phyloP scores from a whole-genome alignment of 2,888 invertebrate species.

The Eupithecia abbreviata region DNA sequence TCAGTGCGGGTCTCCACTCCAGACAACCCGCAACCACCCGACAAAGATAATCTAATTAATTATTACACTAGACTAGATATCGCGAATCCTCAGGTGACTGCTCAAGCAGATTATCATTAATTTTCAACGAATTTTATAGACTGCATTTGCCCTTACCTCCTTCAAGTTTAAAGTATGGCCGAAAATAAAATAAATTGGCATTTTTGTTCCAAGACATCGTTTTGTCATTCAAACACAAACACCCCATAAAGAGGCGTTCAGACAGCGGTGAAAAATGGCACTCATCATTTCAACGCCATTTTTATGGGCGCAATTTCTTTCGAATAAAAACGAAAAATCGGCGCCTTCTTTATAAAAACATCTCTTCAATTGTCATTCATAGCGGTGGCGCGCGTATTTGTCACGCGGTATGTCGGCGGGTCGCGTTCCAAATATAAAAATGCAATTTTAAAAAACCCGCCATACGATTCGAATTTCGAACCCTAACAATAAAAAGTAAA shows the following conservation, averaged over 20 bases:
- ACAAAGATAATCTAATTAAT: constrained; percentile 30
- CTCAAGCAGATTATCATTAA: neutral
- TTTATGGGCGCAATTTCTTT: constrained; percentile 82
- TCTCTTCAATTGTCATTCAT: constrained; percentile 84
- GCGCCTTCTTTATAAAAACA: constrained; percentile 80
- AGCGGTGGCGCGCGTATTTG: constrained; percentile 81
- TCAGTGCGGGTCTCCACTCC: constrained; percentile 47
- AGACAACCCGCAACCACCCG: constrained; percentile 43
- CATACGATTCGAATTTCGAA: constrained; percentile 71
- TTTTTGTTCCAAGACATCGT: constrained; percentile 51
- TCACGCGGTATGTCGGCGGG: constrained; percentile 78
- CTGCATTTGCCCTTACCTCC: neutral
- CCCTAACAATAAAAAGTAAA: constrained; percentile 80
- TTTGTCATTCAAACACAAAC: constrained; percentile 73
- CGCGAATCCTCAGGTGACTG: constrained; percentile 3
- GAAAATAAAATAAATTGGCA: constrained; percentile 9
- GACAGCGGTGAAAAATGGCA: constrained; percentile 80
- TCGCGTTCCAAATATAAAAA: constrained; percentile 83
- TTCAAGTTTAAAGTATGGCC: neutral
- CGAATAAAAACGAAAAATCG: constrained; percentile 73
- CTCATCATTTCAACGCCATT: constrained; percentile 81
- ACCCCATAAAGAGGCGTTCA: constrained; percentile 75
- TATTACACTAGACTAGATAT: constrained; percentile 11
- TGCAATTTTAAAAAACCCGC: constrained; percentile 82
- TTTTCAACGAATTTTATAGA: constrained; percentile 1